Conservation (phyloP, 2,888 invertebrate genomes). For the Rambutsinella grinnellia region DNA sequence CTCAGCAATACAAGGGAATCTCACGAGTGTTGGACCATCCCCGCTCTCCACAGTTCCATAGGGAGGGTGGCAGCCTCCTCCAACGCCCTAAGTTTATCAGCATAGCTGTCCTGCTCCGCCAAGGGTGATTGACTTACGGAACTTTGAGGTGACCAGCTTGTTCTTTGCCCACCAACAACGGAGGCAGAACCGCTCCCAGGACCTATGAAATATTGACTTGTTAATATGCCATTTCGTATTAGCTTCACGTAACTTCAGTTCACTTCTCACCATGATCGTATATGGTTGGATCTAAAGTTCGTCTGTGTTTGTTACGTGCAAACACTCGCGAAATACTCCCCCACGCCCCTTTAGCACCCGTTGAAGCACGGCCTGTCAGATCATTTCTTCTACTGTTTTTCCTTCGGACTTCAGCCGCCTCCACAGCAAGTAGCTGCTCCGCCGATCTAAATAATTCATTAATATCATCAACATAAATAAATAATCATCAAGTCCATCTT, state of each 20-base stretch:
- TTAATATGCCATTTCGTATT: slow-evolving; percentile 27
- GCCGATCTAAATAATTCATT: slow-evolving; percentile 81
- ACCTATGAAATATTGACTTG: slow-evolving; percentile 15
- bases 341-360: slow-evolving; percentile 77
- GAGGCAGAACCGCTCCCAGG: slow-evolving; percentile 31
- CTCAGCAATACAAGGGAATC: slow-evolving; percentile 89
- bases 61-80: slow-evolving; percentile 84
- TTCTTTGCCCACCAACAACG: slow-evolving; percentile 59
- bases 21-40: slow-evolving; percentile 88
- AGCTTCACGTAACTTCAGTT: slow-evolving; percentile 44
- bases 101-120: slow-evolving; percentile 77
- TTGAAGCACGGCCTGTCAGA: slow-evolving; percentile 64
- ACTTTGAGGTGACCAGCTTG: slow-evolving; percentile 66
- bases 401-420: slow-evolving; percentile 65
- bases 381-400: slow-evolving; percentile 66
- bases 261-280: slow-evolving; percentile 73
- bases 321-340: slow-evolving; percentile 92
- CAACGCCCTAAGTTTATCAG: slow-evolving; percentile 81
- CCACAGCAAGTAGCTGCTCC: slow-evolving; percentile 82
- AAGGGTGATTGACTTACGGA: slow-evolving; percentile 72
- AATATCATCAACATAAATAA: slow-evolving; percentile 43
- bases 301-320: slow-evolving; percentile 86
- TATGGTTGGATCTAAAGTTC: slow-evolving; percentile 78
- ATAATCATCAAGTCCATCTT: too few species aligned
- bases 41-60: slow-evolving; percentile 91